Evolutionary conservation across 2,113 vertebrate species (phyloP).

Genomic region (Hylia prasina): DNA sequence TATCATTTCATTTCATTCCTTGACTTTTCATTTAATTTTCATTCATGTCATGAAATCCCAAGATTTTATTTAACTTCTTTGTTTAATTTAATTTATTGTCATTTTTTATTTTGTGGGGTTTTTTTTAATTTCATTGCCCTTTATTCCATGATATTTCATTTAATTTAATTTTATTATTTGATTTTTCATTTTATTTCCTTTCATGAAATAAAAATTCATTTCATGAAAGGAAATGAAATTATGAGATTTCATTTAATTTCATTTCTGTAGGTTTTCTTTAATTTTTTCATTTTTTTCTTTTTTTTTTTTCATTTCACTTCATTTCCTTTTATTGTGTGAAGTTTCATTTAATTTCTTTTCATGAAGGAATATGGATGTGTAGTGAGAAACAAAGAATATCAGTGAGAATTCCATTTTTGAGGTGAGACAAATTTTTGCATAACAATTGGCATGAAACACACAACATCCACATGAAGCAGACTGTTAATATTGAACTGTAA

Average conservation of each 20-base stretch:
- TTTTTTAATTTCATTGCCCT: background rate
- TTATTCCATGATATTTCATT: background rate
- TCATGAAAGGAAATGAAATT: background rate
- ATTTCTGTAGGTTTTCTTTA: background rate
- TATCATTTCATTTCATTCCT: background rate
- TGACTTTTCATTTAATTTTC: background rate
- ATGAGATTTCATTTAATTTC: background rate
- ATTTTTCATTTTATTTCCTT: background rate
- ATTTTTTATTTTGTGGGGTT: too few species aligned
- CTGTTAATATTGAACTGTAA: background rate
- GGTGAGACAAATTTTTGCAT: background rate
- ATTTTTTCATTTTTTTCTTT: background rate
- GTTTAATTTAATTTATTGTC: background rate
- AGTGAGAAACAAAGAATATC: background rate
- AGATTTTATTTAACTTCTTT: background rate
- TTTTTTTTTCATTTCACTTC: background rate
- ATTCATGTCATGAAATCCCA: background rate
- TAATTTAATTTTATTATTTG: background rate
- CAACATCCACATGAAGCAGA: background rate
- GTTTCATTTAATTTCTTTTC: background rate
- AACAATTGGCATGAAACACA: background rate
- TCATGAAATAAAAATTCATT: background rate
- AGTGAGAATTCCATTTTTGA: background rate
- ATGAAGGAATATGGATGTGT: background rate
- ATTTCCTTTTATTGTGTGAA: background rate